These are phyloP conservation scores for Peucedramus taeniatus DNA, from an alignment of 2,113 vertebrate species.

Conservation along the genomic window DNA sequence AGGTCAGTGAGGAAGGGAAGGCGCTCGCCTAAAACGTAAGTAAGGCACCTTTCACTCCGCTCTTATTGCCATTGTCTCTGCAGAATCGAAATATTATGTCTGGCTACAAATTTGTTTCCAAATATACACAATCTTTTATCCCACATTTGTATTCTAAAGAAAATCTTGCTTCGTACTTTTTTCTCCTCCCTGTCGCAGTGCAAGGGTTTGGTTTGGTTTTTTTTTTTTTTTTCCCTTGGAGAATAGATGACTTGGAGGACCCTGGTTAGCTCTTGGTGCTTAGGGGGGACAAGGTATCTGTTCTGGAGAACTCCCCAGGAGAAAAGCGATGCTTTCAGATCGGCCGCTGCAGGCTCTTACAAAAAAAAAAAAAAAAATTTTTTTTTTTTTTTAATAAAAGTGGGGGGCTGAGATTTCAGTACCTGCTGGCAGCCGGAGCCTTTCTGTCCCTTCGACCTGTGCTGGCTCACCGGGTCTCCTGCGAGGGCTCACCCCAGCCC, in stretches of 20 bases:
- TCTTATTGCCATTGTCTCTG: slow-evolving; percentile 47
- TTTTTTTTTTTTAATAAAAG: too few species aligned
- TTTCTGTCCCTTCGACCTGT: not conserved
- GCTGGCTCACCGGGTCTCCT: not conserved
- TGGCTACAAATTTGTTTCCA: slow-evolving; percentile 30
- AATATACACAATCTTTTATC: slow-evolving; percentile 7
- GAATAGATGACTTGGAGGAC: slow-evolving; percentile 17
- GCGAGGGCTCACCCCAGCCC: not conserved
- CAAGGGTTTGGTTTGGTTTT: not conserved
- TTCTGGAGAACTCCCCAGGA: not conserved
- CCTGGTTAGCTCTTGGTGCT: not conserved
- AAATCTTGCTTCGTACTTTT: not conserved
- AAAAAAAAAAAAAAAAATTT: too few species aligned
- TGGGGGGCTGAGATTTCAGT: not conserved
- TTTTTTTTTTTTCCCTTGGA: slow-evolving; percentile 26
- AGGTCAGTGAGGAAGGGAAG: slow-evolving; percentile 76
- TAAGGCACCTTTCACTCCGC: slow-evolving; percentile 62
- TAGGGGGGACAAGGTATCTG: not conserved
- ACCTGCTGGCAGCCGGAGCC: not conserved
- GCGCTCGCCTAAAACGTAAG: slow-evolving; percentile 82
- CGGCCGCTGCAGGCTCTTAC: not conserved
- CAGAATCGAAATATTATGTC: slow-evolving; percentile 24
- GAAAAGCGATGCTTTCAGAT: not conserved
- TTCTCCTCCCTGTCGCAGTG: not conserved
- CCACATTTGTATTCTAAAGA: slow-evolving; percentile 32